Evolutionary conservation across 2,888 invertebrate genomes (phyloP).

Genomic region (Temnothorax unifasciatus): DNA sequence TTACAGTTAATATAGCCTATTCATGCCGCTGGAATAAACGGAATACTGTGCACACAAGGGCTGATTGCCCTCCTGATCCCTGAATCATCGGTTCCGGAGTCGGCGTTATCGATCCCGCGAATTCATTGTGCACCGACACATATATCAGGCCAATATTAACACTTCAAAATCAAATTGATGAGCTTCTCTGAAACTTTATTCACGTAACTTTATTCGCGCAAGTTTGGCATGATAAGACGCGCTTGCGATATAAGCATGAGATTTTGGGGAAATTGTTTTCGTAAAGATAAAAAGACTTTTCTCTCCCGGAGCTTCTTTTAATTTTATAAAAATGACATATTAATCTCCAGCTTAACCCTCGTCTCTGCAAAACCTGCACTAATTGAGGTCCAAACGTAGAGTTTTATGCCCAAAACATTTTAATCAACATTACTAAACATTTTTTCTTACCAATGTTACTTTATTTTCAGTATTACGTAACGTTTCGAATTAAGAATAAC

Average conservation of each 20-base stretch:
- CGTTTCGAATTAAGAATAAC: background rate
- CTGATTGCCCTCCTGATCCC: slow-evolving; percentile 21
- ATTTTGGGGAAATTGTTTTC: background rate
- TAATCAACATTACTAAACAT: slow-evolving; percentile 1
- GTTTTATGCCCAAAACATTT: background rate
- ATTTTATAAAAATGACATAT: background rate
- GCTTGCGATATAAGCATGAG: background rate
- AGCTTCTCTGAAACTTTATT: background rate
- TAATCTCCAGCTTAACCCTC: background rate
- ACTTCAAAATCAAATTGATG: background rate
- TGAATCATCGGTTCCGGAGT: slow-evolving; percentile 32
- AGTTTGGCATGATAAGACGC: background rate
- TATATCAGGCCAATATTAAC: background rate
- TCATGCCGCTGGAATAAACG: background rate
- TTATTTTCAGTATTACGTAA: background rate
- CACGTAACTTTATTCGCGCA: background rate
- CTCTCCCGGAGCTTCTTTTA: background rate
- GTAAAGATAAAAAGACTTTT: too few species aligned
- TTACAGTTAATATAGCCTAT: slow-evolving; percentile 7
- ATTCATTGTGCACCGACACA: background rate
- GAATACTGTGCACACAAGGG: slow-evolving; percentile 12
- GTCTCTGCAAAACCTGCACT: background rate
- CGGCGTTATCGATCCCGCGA: slow-evolving; percentile 23
- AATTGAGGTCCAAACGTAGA: background rate
- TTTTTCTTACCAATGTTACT: background rate